Evolutionary conservation across 2,888 invertebrate genomes (phyloP).

Genomic region (Acleris holmiana): DNA sequence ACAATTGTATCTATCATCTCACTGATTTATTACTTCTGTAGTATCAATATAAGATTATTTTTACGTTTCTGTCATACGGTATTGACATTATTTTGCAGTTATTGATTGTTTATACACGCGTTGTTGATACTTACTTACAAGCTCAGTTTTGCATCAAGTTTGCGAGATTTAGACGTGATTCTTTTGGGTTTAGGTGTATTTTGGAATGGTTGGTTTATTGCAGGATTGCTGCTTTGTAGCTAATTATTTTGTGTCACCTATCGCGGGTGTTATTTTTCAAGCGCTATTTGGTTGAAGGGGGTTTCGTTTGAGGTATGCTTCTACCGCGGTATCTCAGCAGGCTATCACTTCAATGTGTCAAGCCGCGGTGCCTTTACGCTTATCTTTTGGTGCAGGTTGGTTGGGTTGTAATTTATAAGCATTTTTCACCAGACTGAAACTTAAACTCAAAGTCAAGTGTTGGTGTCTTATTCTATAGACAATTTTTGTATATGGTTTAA

Average conservation of each 20-base stretch:
- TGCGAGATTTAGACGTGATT: background rate
- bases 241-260: slow-evolving; percentile 57
- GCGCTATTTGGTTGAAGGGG: slow-evolving; percentile 55
- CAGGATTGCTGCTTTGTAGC: slow-evolving; percentile 51
- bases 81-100: slow-evolving; percentile 45
- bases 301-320: slow-evolving; percentile 36
- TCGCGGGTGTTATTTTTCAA: slow-evolving; percentile 58
- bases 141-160: background rate
- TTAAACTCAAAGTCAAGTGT: background rate
- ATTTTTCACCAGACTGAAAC: slow-evolving; percentile 4
- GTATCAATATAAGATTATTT: slow-evolving; percentile 46
- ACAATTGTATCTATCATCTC: slow-evolving; percentile 49
- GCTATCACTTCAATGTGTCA: slow-evolving; percentile 66
- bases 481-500: no score
- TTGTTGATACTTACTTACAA: no score
- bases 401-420: slow-evolving; percentile 42
- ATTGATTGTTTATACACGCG: slow-evolving; percentile 27
- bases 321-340: slow-evolving; percentile 50
- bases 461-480: no score
- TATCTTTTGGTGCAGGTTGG: slow-evolving; percentile 65
- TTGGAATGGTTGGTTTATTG: slow-evolving; percentile 22
- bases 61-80: slow-evolving; percentile 45
- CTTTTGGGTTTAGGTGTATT: slow-evolving; percentile 1
- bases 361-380: slow-evolving; percentile 63
- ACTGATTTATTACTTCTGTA: slow-evolving; percentile 52